Base-by-base conservation (phyloP, 1,140 invertebrate species). In the Gryllus bimaculatus region DNA sequence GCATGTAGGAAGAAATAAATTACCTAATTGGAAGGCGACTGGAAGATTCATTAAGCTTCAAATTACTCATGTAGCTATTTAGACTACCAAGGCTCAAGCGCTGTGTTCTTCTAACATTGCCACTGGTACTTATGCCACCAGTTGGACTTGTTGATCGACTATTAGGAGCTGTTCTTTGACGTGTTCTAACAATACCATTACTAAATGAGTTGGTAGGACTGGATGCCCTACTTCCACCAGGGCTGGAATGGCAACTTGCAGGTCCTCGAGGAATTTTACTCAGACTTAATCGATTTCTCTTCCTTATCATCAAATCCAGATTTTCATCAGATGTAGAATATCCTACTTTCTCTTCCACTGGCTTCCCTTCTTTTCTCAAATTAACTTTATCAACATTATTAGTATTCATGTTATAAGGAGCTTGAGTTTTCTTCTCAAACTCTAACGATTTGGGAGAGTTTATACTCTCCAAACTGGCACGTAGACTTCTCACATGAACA, bases 81-180 rank as follows among this genome's bases (percentile, higher is more conserved):
- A 77, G 48, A 48, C 76, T 77, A 20, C 76, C 76, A 18, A 77
- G 13, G 48, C 47, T 48, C n/a, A 77, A 20, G 8, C 76, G 18
- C 47, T 77, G 76, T 7, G 47, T 39, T 8, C 47, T 21, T 20
- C 48, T 77, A 7, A 48, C 47, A 39, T 39, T 39, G 18, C 54
- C 54, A 66, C 54, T 13, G 54, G 10, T 66, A 66, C 54, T 18
- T 66, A 18, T 13, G 47, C 47, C 18, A 48, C 47, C 76, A 48
- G 76, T 77, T 48, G 76, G 76, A 77, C 76, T 77, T 47, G 76
- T 47, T 2, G 76, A 47, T 77, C 76, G 39, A 48, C 76, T 77
- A 47, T 77, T 77, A 7, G 76, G 76, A n/a, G 76, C 76, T n/a
- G 76, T 77, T 48, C 76, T 77, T 47, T 77, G 76, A 10, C n/a